phyloP scores from a whole-genome alignment of 2,113 vertebrate genomes.

The Mastomys natalensis region DNA sequence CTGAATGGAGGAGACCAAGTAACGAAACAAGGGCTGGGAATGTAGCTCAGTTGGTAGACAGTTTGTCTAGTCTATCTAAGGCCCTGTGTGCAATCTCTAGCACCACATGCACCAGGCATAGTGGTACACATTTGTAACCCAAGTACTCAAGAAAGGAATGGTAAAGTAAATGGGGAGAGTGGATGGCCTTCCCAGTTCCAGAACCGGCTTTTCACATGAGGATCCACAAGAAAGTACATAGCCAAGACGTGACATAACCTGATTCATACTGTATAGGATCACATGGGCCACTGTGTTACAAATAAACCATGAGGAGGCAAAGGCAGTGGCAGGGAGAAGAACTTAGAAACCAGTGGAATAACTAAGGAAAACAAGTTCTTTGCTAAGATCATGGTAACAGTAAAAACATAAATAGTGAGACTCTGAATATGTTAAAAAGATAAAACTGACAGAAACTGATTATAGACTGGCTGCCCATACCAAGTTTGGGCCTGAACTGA shows the following conservation, averaged over 20 bases:
- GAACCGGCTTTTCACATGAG: background rate
- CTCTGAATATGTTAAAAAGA: background rate
- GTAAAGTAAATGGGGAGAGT: background rate
- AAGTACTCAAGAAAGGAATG: background rate
- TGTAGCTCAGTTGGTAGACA: background rate
- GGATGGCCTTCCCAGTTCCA: background rate
- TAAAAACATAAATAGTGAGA: background rate
- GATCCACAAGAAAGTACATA: background rate
- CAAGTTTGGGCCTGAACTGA: background rate
- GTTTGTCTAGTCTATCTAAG: background rate
- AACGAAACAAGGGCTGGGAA: background rate
- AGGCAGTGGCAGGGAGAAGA: background rate
- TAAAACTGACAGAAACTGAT: background rate
- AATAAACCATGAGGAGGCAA: constrained; percentile 19
- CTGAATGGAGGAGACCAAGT: background rate
- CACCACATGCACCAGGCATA: background rate
- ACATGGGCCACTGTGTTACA: background rate
- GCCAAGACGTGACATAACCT: background rate
- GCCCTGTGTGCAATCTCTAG: background rate
- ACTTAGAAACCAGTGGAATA: constrained; percentile 19
- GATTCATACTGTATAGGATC: background rate
- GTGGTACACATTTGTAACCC: background rate
- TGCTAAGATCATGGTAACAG: background rate
- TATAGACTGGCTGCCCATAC: background rate
- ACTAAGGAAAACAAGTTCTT: background rate